Conservation (phyloP, 2,113 vertebrate species). For the Hippocampus comes region DNA sequence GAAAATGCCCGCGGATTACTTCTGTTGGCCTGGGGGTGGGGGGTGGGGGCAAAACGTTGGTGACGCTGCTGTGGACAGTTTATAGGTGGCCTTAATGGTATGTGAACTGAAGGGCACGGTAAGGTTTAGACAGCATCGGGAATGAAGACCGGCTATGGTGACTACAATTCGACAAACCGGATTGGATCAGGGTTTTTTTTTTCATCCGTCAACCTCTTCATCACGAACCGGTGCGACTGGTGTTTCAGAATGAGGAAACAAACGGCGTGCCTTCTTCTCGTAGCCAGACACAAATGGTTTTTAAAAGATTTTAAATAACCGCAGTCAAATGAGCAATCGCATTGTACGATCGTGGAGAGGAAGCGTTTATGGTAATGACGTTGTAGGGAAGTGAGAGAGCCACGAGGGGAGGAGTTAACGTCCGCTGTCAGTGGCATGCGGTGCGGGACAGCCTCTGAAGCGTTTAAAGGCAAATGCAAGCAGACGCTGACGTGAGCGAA, state of each 20-base stretch:
- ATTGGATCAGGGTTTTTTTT: neutral
- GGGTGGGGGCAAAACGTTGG: no score
- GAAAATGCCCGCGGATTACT: no score
- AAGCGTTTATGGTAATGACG: neutral
- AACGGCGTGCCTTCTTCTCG: neutral
- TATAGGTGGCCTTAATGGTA: neutral
- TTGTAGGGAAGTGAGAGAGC: neutral
- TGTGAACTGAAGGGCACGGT: neutral
- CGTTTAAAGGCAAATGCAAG: slow-evolving; percentile 8
- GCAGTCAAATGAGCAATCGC: neutral
- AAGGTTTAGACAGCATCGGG: neutral
- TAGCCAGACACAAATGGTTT: neutral
- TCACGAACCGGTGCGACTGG: slow-evolving; percentile 50
- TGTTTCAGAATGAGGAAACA: slow-evolving; percentile 53
- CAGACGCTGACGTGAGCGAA: slow-evolving; percentile 11
- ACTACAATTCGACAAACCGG: slow-evolving; percentile 10
- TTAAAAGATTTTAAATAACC: neutral
- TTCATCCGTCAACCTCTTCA: slow-evolving; percentile 1
- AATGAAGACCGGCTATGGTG: slow-evolving; percentile 35
- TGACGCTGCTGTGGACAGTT: neutral
- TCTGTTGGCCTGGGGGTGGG: no score
- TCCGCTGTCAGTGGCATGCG: slow-evolving; percentile 53
- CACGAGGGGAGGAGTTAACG: slow-evolving; percentile 59
- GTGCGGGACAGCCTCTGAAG: slow-evolving; percentile 26
- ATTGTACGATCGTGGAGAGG: slow-evolving; percentile 6